Percentiles rank a stretch among this genome's conserved stretches.
phyloP scores from a whole-genome alignment of 2,888 invertebrate species.

The Aphidius colemani region DNA sequence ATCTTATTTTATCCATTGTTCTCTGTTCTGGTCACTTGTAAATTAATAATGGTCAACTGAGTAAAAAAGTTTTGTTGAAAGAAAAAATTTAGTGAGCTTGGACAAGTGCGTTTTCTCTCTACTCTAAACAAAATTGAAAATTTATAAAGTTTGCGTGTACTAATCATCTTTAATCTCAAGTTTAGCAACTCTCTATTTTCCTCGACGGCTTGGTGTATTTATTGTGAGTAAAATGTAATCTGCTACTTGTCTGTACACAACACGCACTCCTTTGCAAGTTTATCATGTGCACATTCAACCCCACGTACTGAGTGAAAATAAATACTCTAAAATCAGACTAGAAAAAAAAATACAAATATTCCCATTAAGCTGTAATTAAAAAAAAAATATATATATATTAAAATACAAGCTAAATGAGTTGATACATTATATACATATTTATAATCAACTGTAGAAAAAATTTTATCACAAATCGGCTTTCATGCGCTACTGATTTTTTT shows the following conservation, averaged over 20 bases:
- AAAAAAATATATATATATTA: too few relatives aligned
- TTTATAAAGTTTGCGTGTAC: constrained; percentile 44
- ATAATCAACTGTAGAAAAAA: neutral
- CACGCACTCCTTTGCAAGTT: too few relatives aligned
- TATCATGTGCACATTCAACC: too few relatives aligned
- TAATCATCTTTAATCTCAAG: constrained; percentile 14
- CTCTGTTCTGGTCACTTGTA: too few relatives aligned
- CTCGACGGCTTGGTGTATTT: constrained; percentile 39
- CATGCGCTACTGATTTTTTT: constrained; percentile 29
- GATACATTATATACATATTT: neutral
- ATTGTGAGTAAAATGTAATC: constrained; percentile 44
- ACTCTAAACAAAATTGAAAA: constrained; percentile 25
- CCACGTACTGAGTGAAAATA: too few relatives aligned
- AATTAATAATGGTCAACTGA: neutral
- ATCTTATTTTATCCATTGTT: neutral
- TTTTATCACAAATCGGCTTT: constrained; percentile 32
- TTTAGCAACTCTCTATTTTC: constrained; percentile 27
- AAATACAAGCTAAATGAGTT: neutral
- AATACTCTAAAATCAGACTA: too few relatives aligned
- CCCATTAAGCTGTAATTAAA: too few relatives aligned
- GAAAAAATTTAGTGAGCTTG: too few relatives aligned
- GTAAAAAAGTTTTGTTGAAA: neutral
- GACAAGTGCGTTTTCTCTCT: neutral
- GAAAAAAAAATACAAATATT: too few relatives aligned
- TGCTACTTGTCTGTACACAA: constrained; percentile 19